These are phyloP conservation scores for Saguinus midas DNA, from an alignment of 2,113 vertebrate species.

Conservation along the genomic window DNA sequence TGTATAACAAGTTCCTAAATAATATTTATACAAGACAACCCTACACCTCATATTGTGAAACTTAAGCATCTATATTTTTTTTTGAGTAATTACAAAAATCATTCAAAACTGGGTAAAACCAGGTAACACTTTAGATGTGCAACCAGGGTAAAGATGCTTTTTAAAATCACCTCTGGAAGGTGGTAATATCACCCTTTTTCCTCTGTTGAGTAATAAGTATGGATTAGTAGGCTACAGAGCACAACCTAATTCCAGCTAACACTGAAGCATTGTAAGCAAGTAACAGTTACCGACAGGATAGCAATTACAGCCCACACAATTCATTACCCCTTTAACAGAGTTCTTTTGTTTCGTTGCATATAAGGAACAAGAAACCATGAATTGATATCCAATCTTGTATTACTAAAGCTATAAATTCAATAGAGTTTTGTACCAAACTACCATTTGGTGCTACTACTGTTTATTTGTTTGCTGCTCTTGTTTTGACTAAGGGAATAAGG, in stretches of 20 bases:
- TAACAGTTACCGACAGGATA: constrained; percentile 50
- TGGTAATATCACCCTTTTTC: background rate
- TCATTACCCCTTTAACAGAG: constrained; percentile 63
- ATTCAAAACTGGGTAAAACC: background rate
- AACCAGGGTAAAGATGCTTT: background rate
- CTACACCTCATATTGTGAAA: background rate
- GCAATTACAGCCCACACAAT: constrained; percentile 74
- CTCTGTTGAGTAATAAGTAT: constrained; percentile 51
- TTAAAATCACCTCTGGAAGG: background rate
- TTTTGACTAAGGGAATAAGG: constrained; percentile 62
- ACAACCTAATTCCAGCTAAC: background rate
- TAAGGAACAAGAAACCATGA: constrained; percentile 54
- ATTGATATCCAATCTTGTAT: constrained; percentile 35
- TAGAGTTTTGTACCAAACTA: constrained; percentile 36
- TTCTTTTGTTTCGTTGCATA: constrained; percentile 65
- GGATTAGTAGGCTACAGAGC: background rate
- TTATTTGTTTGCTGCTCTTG: constrained; percentile 60
- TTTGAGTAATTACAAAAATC: background rate
- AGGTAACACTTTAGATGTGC: background rate
- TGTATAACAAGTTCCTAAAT: background rate
- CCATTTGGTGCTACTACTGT: constrained; percentile 31
- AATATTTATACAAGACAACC: background rate
- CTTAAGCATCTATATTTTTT: background rate
- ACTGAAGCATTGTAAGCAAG: constrained; percentile 20
- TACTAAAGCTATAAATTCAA: constrained; percentile 49